Evolutionary conservation across 1,140 invertebrate genomes (phyloP), one percentile per base, ranked within the genome.

Genomic region (Zophobas morio): DNA sequence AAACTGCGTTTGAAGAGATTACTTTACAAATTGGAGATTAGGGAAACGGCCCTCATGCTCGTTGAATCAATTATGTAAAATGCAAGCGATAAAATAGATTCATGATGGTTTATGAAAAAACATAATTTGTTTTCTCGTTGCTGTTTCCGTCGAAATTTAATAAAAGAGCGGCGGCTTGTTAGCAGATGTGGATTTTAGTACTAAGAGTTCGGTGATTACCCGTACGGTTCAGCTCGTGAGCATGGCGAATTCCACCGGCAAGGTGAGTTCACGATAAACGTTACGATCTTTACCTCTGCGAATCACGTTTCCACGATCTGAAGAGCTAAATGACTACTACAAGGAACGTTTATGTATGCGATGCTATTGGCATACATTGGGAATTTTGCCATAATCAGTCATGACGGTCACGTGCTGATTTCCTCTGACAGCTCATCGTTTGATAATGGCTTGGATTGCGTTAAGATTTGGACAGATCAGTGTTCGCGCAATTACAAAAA

Each of bases 301-400:
- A 39, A 40, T 66, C 60, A 66, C 60, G 60, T 66, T 66, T 42
- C 20, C 36, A 66, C 33, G 60, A 66, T 42, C 60, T 66, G 37
- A 66, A 66, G 60, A 66, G 60, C 42, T 37, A 66, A 66, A 66
- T 42, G 60, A 66, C 37, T 33, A 60, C 56, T 60, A 60, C 60
- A 66, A 66, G 60, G 42, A 66, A 66, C 60, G 42, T 66, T 66
- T 42, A 66, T 20, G 20, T 20, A 20, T 20, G 20, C 20, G 20
- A 20, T 20, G 20, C 20, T 20, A 20, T 20, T 20, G 20, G 20
- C 20, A 20, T 20, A 20, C 20, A 20, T 20, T 20, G 20, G 20
- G 5, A 54, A 54, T 54, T 54, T 54, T 54, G 53, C 33, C 53
- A 54, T 40, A 40, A 63, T 66, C 40, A 66, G 37, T 66, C 37